A percentile compares a stretch with the other conserved stretches of the same genome.
These are phyloP conservation scores for Brachypodius melanocephalos DNA, from an alignment of 2,113 vertebrate species.

Conservation along the genomic window DNA sequence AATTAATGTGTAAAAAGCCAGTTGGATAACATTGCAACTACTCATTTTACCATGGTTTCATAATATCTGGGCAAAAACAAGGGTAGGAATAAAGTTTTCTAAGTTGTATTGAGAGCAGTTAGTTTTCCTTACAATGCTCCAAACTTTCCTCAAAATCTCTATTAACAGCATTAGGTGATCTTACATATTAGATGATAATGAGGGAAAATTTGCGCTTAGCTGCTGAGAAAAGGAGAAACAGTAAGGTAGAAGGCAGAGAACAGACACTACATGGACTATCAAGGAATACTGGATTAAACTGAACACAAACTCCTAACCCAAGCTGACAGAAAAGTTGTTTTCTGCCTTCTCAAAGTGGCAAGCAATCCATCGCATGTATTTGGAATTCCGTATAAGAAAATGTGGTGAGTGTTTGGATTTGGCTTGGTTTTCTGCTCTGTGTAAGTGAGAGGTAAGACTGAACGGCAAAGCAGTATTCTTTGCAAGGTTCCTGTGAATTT, in stretches of 20 bases:
- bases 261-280: neutral
- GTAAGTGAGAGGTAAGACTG: neutral
- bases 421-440: neutral
- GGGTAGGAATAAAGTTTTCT: neutral
- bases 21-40: accelerated
- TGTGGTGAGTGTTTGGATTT: neutral
- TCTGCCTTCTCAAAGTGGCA: neutral
- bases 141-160: neutral
- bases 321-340: neutral
- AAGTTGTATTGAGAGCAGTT: neutral
- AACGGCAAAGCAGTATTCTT: neutral
- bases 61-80: neutral
- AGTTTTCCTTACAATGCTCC: neutral
- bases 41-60: neutral
- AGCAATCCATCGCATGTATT: neutral
- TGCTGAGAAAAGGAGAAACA: neutral
- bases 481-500: neutral
- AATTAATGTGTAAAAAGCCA: neutral
- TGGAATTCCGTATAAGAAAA: neutral
- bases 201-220: neutral
- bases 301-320: neutral
- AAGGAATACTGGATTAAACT: neutral
- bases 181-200: neutral
- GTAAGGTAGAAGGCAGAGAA: neutral
- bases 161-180: neutral